Percentiles rank a stretch among this genome's conserved stretches.
phyloP scores from a whole-genome alignment of 2,113 vertebrate genomes.

The Ramphastos sulfuratus region DNA sequence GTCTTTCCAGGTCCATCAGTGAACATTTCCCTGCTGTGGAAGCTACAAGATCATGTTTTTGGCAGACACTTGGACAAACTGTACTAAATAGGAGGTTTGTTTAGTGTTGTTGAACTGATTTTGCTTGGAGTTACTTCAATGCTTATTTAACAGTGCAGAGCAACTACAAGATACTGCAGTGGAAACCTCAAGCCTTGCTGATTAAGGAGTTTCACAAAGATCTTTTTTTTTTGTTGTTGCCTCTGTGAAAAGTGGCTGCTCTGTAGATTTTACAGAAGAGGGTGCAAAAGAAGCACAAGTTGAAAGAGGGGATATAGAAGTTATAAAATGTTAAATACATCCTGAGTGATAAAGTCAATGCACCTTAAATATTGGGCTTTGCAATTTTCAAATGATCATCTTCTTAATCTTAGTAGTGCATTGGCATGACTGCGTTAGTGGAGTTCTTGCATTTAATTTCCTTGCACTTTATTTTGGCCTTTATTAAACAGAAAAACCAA shows the following conservation, averaged over 20 bases:
- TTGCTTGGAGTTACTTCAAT: neutral
- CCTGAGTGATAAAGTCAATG: neutral
- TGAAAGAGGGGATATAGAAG: neutral
- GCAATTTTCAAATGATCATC: neutral
- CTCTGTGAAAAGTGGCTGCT: neutral
- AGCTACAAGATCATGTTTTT: neutral
- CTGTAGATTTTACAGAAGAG: neutral
- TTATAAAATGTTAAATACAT: neutral
- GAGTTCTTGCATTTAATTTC: neutral
- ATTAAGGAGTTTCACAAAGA: neutral
- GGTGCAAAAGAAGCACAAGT: neutral
- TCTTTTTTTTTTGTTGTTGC: neutral
- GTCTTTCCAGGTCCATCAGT: neutral
- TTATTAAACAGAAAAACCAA: neutral
- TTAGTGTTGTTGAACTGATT: neutral
- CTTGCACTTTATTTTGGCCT: conserved; percentile 26
- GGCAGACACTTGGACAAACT: neutral
- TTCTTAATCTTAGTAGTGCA: neutral
- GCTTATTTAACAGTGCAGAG: neutral
- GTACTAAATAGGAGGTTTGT: neutral
- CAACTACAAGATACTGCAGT: neutral
- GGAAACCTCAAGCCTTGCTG: neutral
- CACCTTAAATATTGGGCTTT: neutral
- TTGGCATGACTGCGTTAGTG: neutral
- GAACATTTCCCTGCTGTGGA: neutral